Conservation (phyloP, 2,113 vertebrate species). For the Typhlomys cinereus region DNA sequence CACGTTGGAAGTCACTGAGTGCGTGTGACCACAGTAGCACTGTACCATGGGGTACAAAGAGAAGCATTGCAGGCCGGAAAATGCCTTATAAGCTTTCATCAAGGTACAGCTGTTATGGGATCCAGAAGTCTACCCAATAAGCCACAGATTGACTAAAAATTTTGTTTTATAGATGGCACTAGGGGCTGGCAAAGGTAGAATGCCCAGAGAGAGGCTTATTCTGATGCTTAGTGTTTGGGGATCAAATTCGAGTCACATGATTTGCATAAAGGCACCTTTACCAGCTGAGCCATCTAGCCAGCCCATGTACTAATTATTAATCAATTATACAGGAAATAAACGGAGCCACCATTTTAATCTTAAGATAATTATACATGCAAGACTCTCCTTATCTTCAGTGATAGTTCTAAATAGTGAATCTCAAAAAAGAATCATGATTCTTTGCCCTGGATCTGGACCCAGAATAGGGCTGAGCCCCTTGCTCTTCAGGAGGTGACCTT, state of each 20-base stretch:
- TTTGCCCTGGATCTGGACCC: too few relatives aligned
- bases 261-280: too few relatives aligned
- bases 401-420: conserved; percentile 62
- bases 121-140: too few relatives aligned
- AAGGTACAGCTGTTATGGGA: too few relatives aligned
- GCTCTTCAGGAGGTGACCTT: too few relatives aligned
- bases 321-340: conserved; percentile 56
- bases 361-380: conserved; percentile 74
- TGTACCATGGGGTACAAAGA: neutral
- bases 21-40: neutral
- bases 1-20: neutral
- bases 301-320: neutral
- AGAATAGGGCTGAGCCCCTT: too few relatives aligned
- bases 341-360: conserved; percentile 64
- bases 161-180: neutral
- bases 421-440: conserved; percentile 68
- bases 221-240: neutral
- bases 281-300: neutral
- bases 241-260: too few relatives aligned
- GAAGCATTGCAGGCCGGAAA: too few relatives aligned
- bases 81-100: neutral
- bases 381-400: conserved; percentile 52
- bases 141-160: too few relatives aligned
- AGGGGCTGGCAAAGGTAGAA: too few relatives aligned
- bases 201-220: too few relatives aligned